Conservation (phyloP, 2,113 vertebrate genomes). For the Calidris pugnax region DNA sequence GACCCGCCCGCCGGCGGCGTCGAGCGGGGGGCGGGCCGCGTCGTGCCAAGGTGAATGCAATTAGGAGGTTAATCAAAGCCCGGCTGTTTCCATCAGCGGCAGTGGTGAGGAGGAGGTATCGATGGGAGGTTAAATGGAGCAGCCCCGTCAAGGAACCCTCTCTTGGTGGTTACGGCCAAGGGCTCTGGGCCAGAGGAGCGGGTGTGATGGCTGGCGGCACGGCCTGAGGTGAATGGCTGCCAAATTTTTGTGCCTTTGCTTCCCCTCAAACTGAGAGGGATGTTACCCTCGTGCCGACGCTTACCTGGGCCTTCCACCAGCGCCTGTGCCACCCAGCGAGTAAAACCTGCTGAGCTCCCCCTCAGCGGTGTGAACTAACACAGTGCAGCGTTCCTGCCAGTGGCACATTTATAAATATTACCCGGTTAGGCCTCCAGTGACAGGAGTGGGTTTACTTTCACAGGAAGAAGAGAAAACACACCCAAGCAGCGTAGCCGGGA, state of each 20-base stretch:
- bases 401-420: accelerated
- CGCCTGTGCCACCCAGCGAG: accelerated
- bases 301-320: not conserved
- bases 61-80: not conserved
- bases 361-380: accelerated
- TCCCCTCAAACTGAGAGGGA: accelerated
- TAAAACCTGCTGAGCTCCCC: accelerated
- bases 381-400: accelerated
- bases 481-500: not conserved
- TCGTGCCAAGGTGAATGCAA: not conserved
- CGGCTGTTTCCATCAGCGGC: accelerated
- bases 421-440: not conserved
- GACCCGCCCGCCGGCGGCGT: no score
- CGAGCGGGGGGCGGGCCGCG: no score
- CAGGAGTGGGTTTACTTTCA: not conserved
- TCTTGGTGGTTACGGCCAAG: no score
- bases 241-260: accelerated
- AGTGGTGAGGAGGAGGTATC: accelerated
- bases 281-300: accelerated
- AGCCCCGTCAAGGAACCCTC: accelerated
- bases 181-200: not conserved
- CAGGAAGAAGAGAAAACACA: not conserved
- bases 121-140: no score
- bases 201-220: accelerated
- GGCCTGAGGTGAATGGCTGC: accelerated